Base-by-base conservation (phyloP, 92 coral and sea anemone species). In the Palythoa caribaeorum region DNA sequence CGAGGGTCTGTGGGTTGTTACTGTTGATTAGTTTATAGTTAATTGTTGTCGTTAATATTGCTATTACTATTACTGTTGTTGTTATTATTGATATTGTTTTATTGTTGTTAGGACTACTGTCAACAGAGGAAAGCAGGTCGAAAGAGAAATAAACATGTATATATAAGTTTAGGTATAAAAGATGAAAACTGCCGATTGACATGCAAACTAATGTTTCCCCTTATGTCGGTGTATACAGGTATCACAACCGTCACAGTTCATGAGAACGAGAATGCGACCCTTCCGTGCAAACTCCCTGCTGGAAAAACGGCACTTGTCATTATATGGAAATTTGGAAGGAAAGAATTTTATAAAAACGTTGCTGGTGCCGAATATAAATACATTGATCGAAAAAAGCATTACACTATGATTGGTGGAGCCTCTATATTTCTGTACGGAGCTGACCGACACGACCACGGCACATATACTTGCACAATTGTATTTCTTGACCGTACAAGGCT, bases 241-340 rank as follows among this genome's bases (percentile, higher is more conserved):
- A 13, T 17, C n/a, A 51, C 15, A 13, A 40, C 37, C 0, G 88
- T 89, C 1, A 95, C 93, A 12, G 85, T 93, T 2, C 80, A 38
- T 62, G 97, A 94, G 73, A 93, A 94, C 19, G 76, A 94, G 68
- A 88, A 95, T 63, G 93, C 84, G 1, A 86, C 92, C 0, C 83
- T 95, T 0, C 94, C 90, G 1, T 95, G 98, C 40, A 38, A 38
- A 12, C 38, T 90, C 6, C 89, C 94, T 1, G 63, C 86, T 17
- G 88, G 87, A 70, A 89, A 48, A 35, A 36, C 8, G 3, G 48
- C 63, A 71, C 11, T 7, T 38, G 15, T 70, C 21, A 89, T 95
- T 13, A 0, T 52, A 0, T 95, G 98, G 98, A 83, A 35, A 50
- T 92, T 90, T 40, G 91, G 79, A 54, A 11, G 50, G 3, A 90